Conservation (phyloP, 2,888 invertebrate genomes). For the Anodontia alba region DNA sequence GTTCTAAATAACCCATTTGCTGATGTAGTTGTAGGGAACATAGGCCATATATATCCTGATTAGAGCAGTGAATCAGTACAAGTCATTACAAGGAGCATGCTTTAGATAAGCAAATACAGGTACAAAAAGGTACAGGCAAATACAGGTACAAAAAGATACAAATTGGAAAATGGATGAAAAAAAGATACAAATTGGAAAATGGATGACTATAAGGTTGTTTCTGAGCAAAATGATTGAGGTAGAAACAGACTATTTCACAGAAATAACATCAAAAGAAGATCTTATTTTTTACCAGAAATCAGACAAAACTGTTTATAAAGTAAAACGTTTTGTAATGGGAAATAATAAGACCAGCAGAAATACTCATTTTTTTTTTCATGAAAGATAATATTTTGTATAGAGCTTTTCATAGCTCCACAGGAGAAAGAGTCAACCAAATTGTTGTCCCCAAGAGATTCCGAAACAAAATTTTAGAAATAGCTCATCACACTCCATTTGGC, state of each 20-base stretch:
- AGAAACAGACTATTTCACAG: not conserved
- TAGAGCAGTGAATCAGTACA: not conserved
- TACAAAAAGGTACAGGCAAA: not conserved
- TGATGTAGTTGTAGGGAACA: conserved; percentile 19
- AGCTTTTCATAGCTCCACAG: not conserved
- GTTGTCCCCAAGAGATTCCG: not conserved
- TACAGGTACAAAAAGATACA: not conserved
- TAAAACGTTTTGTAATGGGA: not conserved
- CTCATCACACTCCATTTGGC: not conserved
- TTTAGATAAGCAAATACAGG: not conserved
- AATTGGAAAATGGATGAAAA: not conserved
- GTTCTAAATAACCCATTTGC: conserved; percentile 20
- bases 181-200: not conserved
- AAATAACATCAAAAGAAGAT: not conserved
- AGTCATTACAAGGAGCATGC: not conserved
- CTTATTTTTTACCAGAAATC: not conserved
- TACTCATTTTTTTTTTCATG: not conserved
- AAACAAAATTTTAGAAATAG: not conserved
- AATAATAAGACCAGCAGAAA: not conserved
- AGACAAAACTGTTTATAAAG: conserved; percentile 7
- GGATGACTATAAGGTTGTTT: not conserved
- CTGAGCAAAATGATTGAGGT: not conserved
- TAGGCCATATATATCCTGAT: not conserved
- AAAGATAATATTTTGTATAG: not conserved
- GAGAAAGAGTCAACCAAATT: not conserved